Conservation (phyloP, 2,888 invertebrate species). For the Ornithoptera alexandrae region DNA sequence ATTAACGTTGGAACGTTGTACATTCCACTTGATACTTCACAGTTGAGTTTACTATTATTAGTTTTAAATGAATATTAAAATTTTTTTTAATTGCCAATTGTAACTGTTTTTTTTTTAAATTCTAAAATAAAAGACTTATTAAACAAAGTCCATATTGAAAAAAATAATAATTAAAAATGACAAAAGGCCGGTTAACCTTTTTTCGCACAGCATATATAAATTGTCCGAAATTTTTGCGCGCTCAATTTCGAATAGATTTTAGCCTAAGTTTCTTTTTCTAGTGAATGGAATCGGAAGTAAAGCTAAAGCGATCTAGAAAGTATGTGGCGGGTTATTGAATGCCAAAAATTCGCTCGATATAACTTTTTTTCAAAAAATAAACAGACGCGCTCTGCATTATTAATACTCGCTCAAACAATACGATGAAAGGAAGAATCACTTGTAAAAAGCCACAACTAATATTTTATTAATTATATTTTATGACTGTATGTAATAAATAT, state of each 20-base stretch:
- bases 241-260: constrained; percentile 14
- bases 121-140: not conserved
- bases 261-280: not conserved
- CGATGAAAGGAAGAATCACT: constrained; percentile 9
- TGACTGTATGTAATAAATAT: constrained; percentile 12
- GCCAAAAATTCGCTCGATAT: constrained; percentile 35
- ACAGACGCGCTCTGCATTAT: constrained; percentile 35
- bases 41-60: constrained; percentile 2
- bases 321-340: constrained; percentile 24
- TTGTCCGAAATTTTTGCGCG: constrained; percentile 10
- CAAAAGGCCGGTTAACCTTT: constrained; percentile 3
- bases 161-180: constrained; percentile 4
- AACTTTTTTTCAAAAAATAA: constrained; percentile 21
- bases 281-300: constrained; percentile 16
- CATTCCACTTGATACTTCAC: not conserved
- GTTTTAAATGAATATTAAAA: not conserved
- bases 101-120: not conserved
- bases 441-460: constrained; percentile 26
- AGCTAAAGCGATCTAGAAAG: constrained; percentile 29
- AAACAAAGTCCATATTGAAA: not conserved
- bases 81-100: constrained; percentile 2
- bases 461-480: constrained; percentile 21
- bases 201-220: constrained; percentile 28
- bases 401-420: constrained; percentile 26
- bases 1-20: not conserved